Evolutionary conservation across 2,888 invertebrate species (phyloP), one percentile per base, ranked within the genome.

Genomic region (Thymelicus lineola): DNA sequence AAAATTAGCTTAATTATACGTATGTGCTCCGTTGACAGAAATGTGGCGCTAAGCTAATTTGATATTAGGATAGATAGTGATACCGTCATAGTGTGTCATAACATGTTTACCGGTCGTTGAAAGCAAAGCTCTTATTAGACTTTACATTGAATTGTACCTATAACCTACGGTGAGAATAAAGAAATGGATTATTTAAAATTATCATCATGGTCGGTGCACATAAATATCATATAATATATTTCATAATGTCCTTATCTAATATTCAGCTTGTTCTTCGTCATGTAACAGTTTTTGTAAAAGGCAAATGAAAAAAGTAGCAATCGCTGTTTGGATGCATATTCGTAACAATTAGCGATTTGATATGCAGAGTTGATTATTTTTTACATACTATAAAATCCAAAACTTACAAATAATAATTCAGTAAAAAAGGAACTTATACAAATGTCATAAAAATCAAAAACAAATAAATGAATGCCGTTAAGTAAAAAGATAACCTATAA

Each of bases 1-100:
- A 73, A 77, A 76, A 70, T 66, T 72, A 69, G 69, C 72, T 74
- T 73, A 75, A 77, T 74, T 75, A 74, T n/a, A n/a, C n/a, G n/a
- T n/a, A n/a, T 72, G 74, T 76, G 74, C 68, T 71, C 66, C 71
- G 75, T 69, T 73, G 73, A 72, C 71, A 63, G 57, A 71, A 66
- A 60, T 65, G 59, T 70, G 65, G 64, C 64, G 64, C 65, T 65
- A 60, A 70, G 59, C 60, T 64, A 64, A 64, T 70, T 70, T 70
- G 59, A 64, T 71, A 53, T 65, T 55, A 68, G 68, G 48, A 72
- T 55, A 70, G 70, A 70, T 70, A 65, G 17, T 14, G 57, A 35
- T 53, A 63, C 62, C 36, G 57, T 15, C 61, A 45, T 38, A 20
- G 28, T 14, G 70, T 70, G 65, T 10, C 6, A 65, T 65, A 53